Base-by-base conservation (phyloP, 2,888 invertebrate species). In the Arge pagana region DNA sequence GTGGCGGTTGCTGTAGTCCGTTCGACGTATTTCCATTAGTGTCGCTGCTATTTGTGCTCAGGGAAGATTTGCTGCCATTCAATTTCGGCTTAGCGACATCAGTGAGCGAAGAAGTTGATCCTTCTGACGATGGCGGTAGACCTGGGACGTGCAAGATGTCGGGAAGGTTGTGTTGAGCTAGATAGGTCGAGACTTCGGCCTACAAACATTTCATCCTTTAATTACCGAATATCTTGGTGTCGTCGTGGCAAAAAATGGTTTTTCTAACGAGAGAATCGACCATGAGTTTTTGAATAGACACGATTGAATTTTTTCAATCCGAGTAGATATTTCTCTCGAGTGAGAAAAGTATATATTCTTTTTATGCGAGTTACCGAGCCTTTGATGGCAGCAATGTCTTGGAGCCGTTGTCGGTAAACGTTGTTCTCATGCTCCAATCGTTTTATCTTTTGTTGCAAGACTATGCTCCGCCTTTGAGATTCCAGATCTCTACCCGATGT, bases 401-500 rank as follows among this genome's bases (percentile, higher is more conserved):
- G 84, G 65, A 95, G 81, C 62, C 94, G 86, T 70, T 85, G 88
- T 76, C 90, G 89, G 74, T 94, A 89, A 31, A 87, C 82, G 57
- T 86, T 85, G 76, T 93, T 89, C 71, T 96, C 95, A 61, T 87
- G 82, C 76, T 96, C 95, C 63, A 96, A 76, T 64, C 88, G 86
- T 69, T 91, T 90, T 59, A 96, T 91, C 73, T 90, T 89, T 65
- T 93, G 88, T 67, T 95, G 92, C 48, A 95, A 83, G 5, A 87
- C 71, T 77, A 88, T 83, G 50, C 85, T 80, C 62, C 87, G 82
- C 71, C 94, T 89, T 72, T 90, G 89, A 58, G 90, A 82, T 74
- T 96, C 96, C 53, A 93, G 80, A 73, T 93, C 92, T 74, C 90
- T 90, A 52, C 93, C 93, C 50, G 92, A 92, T 56, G 93, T 93